These are phyloP conservation scores for Holothuria leucospilota DNA, from an alignment of 53 echinoderm and acorn worm species.

Conservation along the genomic window DNA sequence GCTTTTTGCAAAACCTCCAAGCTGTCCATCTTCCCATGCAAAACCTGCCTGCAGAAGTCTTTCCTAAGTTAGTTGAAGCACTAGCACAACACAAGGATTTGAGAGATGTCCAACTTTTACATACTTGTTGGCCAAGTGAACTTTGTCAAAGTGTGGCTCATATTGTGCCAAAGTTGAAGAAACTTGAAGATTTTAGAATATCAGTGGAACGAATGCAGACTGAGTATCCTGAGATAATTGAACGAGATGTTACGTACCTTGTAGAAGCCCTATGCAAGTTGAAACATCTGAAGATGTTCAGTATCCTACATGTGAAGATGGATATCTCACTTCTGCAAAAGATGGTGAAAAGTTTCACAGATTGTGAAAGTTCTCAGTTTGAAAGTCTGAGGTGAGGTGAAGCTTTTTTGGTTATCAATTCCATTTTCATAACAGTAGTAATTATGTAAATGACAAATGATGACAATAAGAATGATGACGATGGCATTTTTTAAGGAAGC, in stretches of 20 bases:
- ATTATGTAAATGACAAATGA: too few species aligned
- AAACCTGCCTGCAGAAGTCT: neutral
- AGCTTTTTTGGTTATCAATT: too few species aligned
- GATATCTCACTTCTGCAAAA: neutral
- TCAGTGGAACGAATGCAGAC: neutral
- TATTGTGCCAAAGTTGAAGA: neutral
- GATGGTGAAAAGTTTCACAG: conserved; percentile 10
- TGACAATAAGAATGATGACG: too few species aligned
- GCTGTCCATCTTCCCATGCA: conserved; percentile 2
- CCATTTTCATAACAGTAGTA: too few species aligned
- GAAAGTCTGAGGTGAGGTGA: conserved; percentile 11
- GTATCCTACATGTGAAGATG: conserved; percentile 12
- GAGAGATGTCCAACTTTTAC: conserved; percentile 15
- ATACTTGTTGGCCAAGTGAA: conserved; percentile 15
- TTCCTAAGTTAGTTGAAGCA: neutral
- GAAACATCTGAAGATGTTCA: conserved; percentile 32
- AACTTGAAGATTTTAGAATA: conserved; percentile 24
- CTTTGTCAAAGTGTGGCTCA: neutral
- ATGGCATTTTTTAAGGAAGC: too few species aligned
- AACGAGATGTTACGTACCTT: neutral
- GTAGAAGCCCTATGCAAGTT: conserved; percentile 3
- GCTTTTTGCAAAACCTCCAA: neutral
- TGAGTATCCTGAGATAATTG: neutral
- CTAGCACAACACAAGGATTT: neutral
- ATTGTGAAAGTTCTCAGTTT: conserved; percentile 5